Evolutionary conservation across 1,140 invertebrate genomes (phyloP).

Genomic region (Coelopa frigida): DNA sequence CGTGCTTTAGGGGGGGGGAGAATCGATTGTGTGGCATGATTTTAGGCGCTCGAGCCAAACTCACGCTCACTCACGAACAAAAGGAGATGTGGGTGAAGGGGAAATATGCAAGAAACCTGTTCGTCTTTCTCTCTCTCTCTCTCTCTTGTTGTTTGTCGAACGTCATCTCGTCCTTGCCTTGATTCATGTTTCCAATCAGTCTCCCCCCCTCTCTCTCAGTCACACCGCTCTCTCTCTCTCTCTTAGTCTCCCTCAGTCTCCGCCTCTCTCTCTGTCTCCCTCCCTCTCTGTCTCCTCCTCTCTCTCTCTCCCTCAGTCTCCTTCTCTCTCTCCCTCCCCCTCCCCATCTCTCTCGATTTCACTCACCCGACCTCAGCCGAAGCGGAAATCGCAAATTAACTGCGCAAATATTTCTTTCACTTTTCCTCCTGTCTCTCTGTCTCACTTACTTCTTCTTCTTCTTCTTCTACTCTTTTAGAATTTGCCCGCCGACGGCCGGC

Average conservation of each 20-base stretch:
- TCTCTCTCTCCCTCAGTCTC: neutral
- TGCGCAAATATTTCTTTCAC: neutral
- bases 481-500: too few relatives aligned
- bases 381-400: too few relatives aligned
- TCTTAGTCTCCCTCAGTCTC: neutral
- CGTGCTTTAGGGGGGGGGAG: too few relatives aligned
- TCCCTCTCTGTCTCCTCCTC: neutral
- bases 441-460: neutral
- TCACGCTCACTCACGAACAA: too few relatives aligned
- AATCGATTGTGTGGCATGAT: too few relatives aligned
- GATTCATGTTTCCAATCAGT: too few relatives aligned
- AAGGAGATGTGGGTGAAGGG: too few relatives aligned
- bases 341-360: neutral
- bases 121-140: too few relatives aligned
- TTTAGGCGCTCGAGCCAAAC: too few relatives aligned
- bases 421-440: neutral
- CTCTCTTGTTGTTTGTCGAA: too few relatives aligned
- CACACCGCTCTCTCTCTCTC: neutral
- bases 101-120: too few relatives aligned
- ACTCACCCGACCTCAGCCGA: neutral
- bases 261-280: neutral
- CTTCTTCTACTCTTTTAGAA: neutral
- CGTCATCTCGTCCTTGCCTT: too few relatives aligned
- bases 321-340: neutral
- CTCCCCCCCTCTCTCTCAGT: neutral